Evolutionary conservation across 2,888 invertebrate species (phyloP), one percentile per base, ranked within the genome.

Genomic region (Leucania comma): DNA sequence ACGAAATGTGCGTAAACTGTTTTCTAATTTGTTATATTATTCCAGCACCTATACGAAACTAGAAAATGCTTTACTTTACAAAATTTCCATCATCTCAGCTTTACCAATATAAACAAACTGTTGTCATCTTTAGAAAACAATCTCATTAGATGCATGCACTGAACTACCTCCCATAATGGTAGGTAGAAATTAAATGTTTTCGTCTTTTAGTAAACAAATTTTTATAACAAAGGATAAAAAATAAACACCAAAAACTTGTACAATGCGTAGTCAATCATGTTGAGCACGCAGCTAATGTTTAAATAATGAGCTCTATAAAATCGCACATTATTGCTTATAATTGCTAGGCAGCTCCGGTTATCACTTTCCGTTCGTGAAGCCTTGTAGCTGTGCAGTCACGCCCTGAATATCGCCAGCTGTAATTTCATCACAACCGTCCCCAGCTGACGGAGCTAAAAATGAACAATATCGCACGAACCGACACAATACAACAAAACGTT

Each of bases 301-400:
- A 32, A 68, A 68, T 68, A 82, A 66, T 69, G 35, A 80, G 59
- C 53, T 66, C 29, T 68, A 60, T 56, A 35, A 53, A 26, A 78
- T 57, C 53, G 65, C 72, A 58, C 22, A 63, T 70, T 71, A 74
- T 77, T 80, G 61, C 71, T 77, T 73, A 63, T 69, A 81, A 72
- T 81, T 77, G 68, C 5, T 69, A 74, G 68, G 53, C 71, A 76
- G 71, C 69, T 73, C 60, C 70, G 75, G 57, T 84, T 76, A 85
- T 84, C 82, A 84, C 88, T 88, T 88, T 89, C 88, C 84, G 86
- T 89, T 90, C 86, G 81, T 81, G 85, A 89, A 91, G 85, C 90
- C 91, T 91, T 90, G 90, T 68, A 51, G 63, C 64, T 58, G 60
- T 88, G 73, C 85, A 88, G 91, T 92, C 92, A 93, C 89, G 93